Evolutionary conservation across 2,113 vertebrate species (phyloP).

Genomic region (Scophthalmus maximus): DNA sequence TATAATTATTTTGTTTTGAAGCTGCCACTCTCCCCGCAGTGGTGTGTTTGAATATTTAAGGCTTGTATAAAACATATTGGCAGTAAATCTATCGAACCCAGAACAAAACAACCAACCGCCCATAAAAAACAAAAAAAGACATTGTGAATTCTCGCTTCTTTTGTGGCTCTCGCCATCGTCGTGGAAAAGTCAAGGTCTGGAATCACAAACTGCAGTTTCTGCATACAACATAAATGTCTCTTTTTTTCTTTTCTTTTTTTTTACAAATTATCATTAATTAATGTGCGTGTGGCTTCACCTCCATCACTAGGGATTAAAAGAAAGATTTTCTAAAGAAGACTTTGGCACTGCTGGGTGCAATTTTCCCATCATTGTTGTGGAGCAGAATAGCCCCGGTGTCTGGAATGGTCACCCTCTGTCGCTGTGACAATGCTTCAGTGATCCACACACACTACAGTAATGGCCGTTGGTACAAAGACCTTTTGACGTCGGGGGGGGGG

Average conservation of each 20-base stretch:
- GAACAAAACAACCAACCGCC: conserved; percentile 39
- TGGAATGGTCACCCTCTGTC: conserved; percentile 67
- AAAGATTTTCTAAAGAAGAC: conserved; percentile 44
- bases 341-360: conserved; percentile 34
- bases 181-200: conserved; percentile 12
- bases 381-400: conserved; percentile 66
- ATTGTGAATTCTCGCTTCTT: conserved; percentile 20
- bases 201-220: conserved; percentile 32
- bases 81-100: conserved; percentile 54
- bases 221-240: not conserved
- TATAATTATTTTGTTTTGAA: conserved; percentile 57
- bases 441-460: conserved; percentile 66
- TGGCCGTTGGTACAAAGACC: conserved; percentile 74
- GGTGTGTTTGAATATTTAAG: conserved; percentile 31
- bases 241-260: no score
- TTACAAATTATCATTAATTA: no score
- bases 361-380: conserved; percentile 67
- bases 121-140: conserved; percentile 22
- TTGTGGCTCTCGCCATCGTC: conserved; percentile 34
- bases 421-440: conserved; percentile 77
- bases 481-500: conserved; percentile 62
- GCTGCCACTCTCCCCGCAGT: conserved; percentile 42
- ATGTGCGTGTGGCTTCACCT: conserved; percentile 44
- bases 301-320: conserved; percentile 41
- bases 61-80: conserved; percentile 59